A percentile compares a stretch with the other conserved stretches of the same genome.
Conservation (phyloP, 2,888 invertebrate genomes). For the Palloptera scutellata region DNA sequence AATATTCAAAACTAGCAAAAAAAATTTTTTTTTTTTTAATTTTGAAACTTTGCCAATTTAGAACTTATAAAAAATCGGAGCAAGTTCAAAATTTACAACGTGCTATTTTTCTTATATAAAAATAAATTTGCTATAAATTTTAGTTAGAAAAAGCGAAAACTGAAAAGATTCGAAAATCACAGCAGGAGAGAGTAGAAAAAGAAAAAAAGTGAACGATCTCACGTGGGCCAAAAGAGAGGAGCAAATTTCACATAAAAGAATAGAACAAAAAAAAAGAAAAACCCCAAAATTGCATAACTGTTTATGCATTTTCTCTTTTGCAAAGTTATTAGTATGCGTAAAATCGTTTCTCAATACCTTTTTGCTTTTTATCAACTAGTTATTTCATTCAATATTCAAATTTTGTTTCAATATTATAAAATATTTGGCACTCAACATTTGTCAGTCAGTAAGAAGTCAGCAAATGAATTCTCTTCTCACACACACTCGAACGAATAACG, state of each 20-base stretch:
- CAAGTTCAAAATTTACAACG: slow-evolving; percentile 18
- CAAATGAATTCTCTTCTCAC: slow-evolving; percentile 23
- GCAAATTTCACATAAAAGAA: too few relatives aligned
- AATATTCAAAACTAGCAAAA: neutral
- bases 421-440: slow-evolving; percentile 15
- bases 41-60: slow-evolving; percentile 21
- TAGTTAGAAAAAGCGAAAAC: too few relatives aligned
- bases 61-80: neutral
- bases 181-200: too few relatives aligned
- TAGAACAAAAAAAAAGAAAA: too few relatives aligned
- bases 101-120: neutral
- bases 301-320: too few relatives aligned
- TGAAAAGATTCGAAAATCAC: too few relatives aligned
- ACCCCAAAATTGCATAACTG: too few relatives aligned
- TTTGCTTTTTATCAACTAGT: slow-evolving; percentile 13
- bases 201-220: too few relatives aligned
- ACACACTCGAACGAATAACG: neutral
- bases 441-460: too few relatives aligned
- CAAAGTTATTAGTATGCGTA: too few relatives aligned
- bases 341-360: neutral
- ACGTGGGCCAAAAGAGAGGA: too few relatives aligned
- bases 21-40: neutral
- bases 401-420: neutral
- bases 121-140: too few relatives aligned
- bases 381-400: slow-evolving; percentile 3